Evolutionary conservation across 2,113 vertebrate genomes (phyloP).

Genomic region (Clarias batrachus): DNA sequence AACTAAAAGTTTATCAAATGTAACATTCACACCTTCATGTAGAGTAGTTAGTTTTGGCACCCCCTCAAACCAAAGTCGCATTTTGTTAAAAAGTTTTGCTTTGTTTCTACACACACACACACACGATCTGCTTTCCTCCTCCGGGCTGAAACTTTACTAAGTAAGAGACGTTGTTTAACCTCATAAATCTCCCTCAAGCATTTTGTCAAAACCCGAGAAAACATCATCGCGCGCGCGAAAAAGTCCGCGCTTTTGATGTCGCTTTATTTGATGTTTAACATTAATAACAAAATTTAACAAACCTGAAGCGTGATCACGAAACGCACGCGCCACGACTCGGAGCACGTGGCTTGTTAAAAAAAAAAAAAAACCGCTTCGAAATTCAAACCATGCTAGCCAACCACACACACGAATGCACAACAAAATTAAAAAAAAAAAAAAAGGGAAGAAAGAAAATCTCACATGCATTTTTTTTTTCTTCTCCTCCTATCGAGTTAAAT

Average conservation of each 20-base stretch:
- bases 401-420: no score
- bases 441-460: background rate
- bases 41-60: no score
- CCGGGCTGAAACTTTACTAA: no score
- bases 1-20: background rate
- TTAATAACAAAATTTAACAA: background rate
- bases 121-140: background rate
- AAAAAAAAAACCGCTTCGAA: no score
- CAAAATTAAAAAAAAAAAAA: background rate
- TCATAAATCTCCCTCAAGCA: no score
- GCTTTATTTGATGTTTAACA: no score
- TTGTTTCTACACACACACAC: background rate
- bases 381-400: no score
- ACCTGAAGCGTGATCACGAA: constrained; percentile 1
- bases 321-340: background rate
- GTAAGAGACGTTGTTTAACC: no score
- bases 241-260: no score
- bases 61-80: no score
- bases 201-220: background rate
- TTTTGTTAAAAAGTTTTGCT: background rate
- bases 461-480: background rate
- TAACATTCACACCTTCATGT: background rate
- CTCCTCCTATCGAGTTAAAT: background rate
- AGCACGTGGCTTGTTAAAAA: constrained; percentile 16
- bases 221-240: background rate